phyloP scores from a whole-genome alignment of 2,797 vertebrate genomes.

The Pelochelys cantorii region DNA sequence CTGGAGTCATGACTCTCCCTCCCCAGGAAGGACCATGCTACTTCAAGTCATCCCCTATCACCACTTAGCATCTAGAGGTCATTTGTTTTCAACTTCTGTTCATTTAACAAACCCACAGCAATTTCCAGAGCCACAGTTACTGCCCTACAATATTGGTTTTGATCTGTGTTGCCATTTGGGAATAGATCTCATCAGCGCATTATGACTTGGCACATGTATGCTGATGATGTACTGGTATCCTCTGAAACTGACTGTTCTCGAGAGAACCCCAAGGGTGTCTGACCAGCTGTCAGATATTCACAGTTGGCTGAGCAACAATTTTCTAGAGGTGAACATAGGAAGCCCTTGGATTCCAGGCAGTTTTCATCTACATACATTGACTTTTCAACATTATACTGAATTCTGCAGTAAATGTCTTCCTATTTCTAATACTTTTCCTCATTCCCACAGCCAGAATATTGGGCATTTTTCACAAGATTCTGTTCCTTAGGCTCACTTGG shows the following conservation, averaged over 20 bases:
- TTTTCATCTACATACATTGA: slow-evolving; percentile 44
- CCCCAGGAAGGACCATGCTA: background rate
- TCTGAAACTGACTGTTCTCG: slow-evolving; percentile 10
- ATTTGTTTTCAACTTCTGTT: background rate
- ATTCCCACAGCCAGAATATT: slow-evolving; percentile 18
- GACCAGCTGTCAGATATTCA: slow-evolving; percentile 61
- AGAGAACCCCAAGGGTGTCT: background rate
- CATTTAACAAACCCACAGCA: background rate
- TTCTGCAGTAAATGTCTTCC: slow-evolving; percentile 41
- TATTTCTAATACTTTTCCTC: slow-evolving; percentile 39
- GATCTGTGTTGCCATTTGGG: background rate
- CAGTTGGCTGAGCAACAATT: slow-evolving; percentile 67
- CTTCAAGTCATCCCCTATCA: accelerated
- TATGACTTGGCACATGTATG: accelerated
- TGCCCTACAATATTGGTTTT: slow-evolving; percentile 1
- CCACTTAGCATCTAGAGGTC: background rate
- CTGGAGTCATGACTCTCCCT: accelerated
- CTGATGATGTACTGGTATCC: background rate
- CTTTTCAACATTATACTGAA: slow-evolving; percentile 59
- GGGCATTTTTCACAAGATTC: slow-evolving; percentile 22
- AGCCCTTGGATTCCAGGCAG: slow-evolving; percentile 31
- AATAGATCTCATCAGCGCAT: background rate
- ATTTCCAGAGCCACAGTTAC: background rate
- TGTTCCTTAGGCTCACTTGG: background rate
- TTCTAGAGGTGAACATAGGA: slow-evolving; percentile 64